Evolutionary conservation across 1,140 invertebrate genomes (phyloP), one percentile per base, ranked within the genome.

Genomic region (Neodiprion virginianus): DNA sequence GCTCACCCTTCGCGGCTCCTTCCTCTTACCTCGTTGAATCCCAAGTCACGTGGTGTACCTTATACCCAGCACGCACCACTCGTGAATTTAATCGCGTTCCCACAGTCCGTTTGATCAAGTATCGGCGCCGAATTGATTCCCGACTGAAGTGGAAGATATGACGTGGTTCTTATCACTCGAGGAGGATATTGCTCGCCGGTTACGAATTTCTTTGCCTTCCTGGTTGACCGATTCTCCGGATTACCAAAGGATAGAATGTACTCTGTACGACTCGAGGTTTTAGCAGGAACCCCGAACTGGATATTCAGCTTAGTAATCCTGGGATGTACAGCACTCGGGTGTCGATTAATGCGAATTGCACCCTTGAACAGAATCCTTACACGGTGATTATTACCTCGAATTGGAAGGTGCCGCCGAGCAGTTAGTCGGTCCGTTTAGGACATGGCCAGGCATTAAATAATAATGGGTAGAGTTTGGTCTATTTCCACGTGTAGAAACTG

Each of bases 381-480:
- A 50, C 12, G 14, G 67, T 49, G 69, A 70, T 72, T 78, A 77
- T 78, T 74, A 70, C 50, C 14, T 72, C 61, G 50, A 72, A 73
- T 72, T 78, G 67, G 71, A 71, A 73, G 70, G 48, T 74, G 71
- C 69, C 71, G 74, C 69, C 47, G 14, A 50, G 66, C 72, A 78
- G 69, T 72, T 65, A 68, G 61, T 53, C 67, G 48, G 66, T 73
- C 49, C 17, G 11, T 76, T 79, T 69, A 61, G 70, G 69, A 76
- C 73, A 76, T 67, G 77, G 74, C 72, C 66, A 23, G 69, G 67
- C 69, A 49, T 79, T 78, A 73, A 80, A 79, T 81, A 75, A 79
- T 80, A 77, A 81, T 76, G 72, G 74, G 47, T 23, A 40, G 48
- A 81, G 69, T 75, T 78, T 61, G 69, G 75, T 74, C 77, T 72